Base-by-base conservation (phyloP, 2,888 invertebrate genomes). In the Lydus trimaculatus region DNA sequence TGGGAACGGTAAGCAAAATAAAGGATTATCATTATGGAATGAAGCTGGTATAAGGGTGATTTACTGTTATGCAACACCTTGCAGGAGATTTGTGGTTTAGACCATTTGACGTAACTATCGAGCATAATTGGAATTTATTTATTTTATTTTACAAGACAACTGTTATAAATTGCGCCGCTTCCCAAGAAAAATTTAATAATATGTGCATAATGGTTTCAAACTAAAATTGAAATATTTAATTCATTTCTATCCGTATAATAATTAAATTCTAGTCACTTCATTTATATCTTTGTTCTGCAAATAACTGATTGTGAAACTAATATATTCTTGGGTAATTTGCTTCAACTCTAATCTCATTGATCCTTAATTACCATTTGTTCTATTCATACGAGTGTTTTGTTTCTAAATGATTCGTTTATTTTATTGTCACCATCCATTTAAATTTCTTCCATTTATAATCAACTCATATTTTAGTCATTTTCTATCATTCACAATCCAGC, bases 341-440 rank as follows among this genome's bases (percentile, higher is more conserved):
- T 68, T 71, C 61, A 67, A 71, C 66, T 70, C 66, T 69, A 71
- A 68, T 72, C 63, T 68, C 70, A 75, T 75, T 73, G 75, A 75
- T 74, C 74, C 74, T 69, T 75, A 75, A 75, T 75, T 74, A 75
- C 73, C 74, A 64, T 74, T 74, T 75, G 75, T 75, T 75, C 75
- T 67, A 74, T 75, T 75, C 73, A 73, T 70, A 72, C 66, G 58
- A 60, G 63, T 72, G 70, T 70, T 68, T 72, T 72, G 70, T 71
- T 68, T 69, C 70, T 61, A 31, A 64, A 66, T 69, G 67, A 63
- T 58, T 63, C 66, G 65, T 58, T 63, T 62, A 61, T 67, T 67
- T 64, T 67, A 64, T 67, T 59, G 39, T 65, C 58, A 66, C 61
- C 20, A 64, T 64, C 61, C 58, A 61, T 28, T 64, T 63, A 28